Evolutionary conservation across 2,113 vertebrate species (phyloP).

Genomic region (Labeo catla): DNA sequence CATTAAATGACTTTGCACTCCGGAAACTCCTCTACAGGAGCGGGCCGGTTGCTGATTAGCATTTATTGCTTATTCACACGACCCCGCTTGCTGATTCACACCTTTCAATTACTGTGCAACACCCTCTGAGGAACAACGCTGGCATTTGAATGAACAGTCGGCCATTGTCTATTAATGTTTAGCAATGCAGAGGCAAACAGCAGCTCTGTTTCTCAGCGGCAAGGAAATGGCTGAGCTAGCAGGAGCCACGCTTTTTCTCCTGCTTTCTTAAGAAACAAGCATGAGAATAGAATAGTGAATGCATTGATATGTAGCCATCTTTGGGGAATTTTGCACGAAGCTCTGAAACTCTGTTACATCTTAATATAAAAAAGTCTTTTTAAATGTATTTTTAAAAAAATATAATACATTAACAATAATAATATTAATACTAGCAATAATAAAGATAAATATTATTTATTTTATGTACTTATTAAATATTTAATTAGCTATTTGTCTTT

Average conservation of each 20-base stretch:
- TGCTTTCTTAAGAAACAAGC: background rate
- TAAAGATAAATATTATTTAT: background rate
- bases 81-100: constrained; percentile 29
- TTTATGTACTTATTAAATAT: background rate
- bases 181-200: constrained; percentile 54
- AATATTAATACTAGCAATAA: too few relatives aligned
- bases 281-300: constrained; percentile 23
- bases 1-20: constrained; percentile 50
- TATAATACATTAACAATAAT: too few relatives aligned
- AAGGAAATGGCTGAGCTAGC: constrained; percentile 59
- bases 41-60: constrained; percentile 50
- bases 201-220: constrained; percentile 32
- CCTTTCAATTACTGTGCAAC: constrained; percentile 50
- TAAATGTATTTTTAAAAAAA: too few relatives aligned
- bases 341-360: background rate
- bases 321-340: background rate
- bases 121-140: constrained; percentile 6
- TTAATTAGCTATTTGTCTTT: background rate
- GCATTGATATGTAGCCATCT: background rate
- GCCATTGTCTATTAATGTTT: constrained; percentile 60
- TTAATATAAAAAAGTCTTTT: background rate
- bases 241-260: constrained; percentile 30
- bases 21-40: constrained; percentile 41
- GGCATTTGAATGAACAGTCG: constrained; percentile 51
- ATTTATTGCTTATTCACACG: constrained; percentile 54